Percentiles rank a stretch among this genome's conserved stretches.
phyloP scores from a whole-genome alignment of 2,888 invertebrate genomes.

The Slavum lentiscoides region DNA sequence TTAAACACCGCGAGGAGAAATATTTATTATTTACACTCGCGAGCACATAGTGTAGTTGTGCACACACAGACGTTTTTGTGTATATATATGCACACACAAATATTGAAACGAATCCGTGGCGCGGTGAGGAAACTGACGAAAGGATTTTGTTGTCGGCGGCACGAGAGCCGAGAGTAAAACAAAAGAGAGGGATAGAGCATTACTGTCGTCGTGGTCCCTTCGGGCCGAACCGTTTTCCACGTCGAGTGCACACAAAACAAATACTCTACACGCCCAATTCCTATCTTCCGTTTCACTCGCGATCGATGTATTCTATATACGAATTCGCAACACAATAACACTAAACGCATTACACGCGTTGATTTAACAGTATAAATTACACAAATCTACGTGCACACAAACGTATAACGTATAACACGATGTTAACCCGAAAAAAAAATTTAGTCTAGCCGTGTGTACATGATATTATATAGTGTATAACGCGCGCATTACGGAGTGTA shows the following conservation, averaged over 20 bases:
- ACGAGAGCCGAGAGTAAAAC: background rate
- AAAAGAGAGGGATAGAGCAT: background rate
- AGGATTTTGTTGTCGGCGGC: background rate
- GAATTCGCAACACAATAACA: too few relatives aligned
- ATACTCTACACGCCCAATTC: background rate
- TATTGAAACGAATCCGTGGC: background rate
- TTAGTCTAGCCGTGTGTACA: background rate
- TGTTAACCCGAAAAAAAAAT: background rate
- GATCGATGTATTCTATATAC: background rate
- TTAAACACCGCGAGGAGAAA: too few relatives aligned
- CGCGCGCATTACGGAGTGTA: too few relatives aligned
- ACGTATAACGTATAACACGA: background rate
- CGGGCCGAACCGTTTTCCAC: background rate
- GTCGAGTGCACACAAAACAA: background rate
- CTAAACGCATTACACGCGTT: background rate
- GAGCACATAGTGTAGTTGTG: background rate
- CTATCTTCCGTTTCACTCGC: background rate
- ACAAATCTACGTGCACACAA: too few relatives aligned
- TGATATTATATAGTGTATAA: background rate
- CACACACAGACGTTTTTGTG: background rate
- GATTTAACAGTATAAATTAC: too few relatives aligned
- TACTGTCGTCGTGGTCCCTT: background rate
- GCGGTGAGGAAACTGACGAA: background rate
- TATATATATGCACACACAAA: too few relatives aligned
- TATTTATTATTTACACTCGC: background rate